Evolutionary conservation across 2,113 vertebrate genomes (phyloP), one percentile per base, ranked within the genome.

Genomic region (Ornithorhynchus anatinus): DNA sequence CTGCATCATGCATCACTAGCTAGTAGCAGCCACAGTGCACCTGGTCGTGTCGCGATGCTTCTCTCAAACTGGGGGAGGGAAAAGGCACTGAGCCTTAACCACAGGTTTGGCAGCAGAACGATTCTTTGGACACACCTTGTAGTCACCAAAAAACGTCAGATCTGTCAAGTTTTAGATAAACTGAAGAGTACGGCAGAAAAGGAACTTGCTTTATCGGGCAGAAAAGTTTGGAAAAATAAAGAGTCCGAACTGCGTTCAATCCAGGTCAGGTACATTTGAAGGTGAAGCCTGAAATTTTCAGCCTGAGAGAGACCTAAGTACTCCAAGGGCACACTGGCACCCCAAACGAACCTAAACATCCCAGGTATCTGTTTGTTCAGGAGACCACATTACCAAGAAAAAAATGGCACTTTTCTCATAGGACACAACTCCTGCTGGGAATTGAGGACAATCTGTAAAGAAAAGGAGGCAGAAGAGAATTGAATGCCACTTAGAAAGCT

Each of bases 131-230:
- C 57, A 45, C 56, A 64, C 78, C 29, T 38, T 65, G 59, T 69
- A 16, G 2, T 79, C 59, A 64, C 50, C 67, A 81, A 74, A 63
- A 80, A 77, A 85, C 73, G 66, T 79, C 45, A 69, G 56, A 61
- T 27, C 47, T 60, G 56, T 74, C 44, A 71, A 13, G 20, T 60
- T 29, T 32, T 31, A 54, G 13, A 29, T 81, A 77, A 86, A 38
- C 25, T 77, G 65, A 72, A 76, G 71, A 81, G 32, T 54, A 88
- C 65, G 62, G 70, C 71, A 74, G 66, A 76, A 87, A 64, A 69
- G 75, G 43, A 77, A 82, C 79, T 80, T 80, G 54, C 68, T 72
- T 51, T 69, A 69, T 72, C 71, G 25, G 75, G 72, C 35, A 45
- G 52, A 73, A 72, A 48, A 47, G 33, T 59, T 74, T 75, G 45